phyloP scores from a whole-genome alignment of 2,888 invertebrate genomes.

The Drosophila bunnanda region DNA sequence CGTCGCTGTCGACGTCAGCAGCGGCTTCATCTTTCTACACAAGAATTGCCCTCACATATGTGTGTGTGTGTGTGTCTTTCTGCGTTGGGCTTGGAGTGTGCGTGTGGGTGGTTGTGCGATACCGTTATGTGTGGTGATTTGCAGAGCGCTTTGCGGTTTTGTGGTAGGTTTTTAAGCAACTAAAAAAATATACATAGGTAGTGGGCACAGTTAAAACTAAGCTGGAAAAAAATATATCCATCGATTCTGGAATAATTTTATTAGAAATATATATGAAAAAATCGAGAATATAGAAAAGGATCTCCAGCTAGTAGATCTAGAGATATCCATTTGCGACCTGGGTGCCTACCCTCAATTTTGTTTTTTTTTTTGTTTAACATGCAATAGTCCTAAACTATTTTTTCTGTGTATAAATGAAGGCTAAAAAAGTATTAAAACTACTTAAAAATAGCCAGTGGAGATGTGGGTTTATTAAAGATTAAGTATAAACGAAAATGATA shows the following conservation, averaged over 20 bases:
- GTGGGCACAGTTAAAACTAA: neutral
- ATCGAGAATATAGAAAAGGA: neutral
- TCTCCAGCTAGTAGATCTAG: no score
- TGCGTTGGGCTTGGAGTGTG: conserved; percentile 8
- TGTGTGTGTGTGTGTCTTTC: conserved; percentile 11
- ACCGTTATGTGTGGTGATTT: conserved; percentile 50
- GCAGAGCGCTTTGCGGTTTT: conserved; percentile 45
- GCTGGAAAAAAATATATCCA: neutral
- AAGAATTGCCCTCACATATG: conserved; percentile 20
- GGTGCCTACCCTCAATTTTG: no score
- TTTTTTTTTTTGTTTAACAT: no score
- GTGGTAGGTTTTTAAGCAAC: conserved; percentile 39
- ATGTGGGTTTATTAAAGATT: conserved; percentile 13
- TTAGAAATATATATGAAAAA: neutral
- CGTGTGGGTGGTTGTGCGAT: conserved; percentile 19
- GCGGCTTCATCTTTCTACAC: conserved; percentile 57
- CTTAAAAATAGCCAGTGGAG: conserved; percentile 1
- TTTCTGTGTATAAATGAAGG: neutral
- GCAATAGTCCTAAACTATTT: neutral
- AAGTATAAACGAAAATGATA: conserved; percentile 12
- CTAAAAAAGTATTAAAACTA: neutral
- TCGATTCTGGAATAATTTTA: neutral
- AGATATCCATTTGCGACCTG: no score
- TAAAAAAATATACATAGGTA: neutral
- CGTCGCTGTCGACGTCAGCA: conserved; percentile 3